Evolutionary conservation across 1,140 invertebrate genomes (phyloP), one percentile per base, ranked within the genome.

Genomic region (Cydia splendana): DNA sequence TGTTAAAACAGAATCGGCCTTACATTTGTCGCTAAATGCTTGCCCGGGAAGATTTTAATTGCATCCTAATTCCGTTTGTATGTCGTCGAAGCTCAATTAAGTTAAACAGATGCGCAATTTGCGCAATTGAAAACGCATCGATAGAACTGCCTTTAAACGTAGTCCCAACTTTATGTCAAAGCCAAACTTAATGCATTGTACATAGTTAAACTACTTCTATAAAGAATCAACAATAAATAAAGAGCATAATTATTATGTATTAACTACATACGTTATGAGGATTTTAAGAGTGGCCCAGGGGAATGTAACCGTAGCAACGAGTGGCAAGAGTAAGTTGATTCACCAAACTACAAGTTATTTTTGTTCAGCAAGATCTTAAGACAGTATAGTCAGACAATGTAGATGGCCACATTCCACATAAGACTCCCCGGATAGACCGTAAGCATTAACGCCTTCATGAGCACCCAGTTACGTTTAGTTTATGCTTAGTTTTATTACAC

Each of bases 401-500:
- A 80, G 73, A 67, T 77, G 75, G 73, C 79, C 76, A 78, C 79
- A 81, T 83, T 77, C 80, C 78, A 77, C 78, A 81, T 83, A 83
- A 81, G 77, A 83, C 73, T 81, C 81, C 65, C 74, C 76, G 62
- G 78, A 81, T 80, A 75, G 78, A 74, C 78, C 81, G 76, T 81
- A 79, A 81, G 75, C 80, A 76, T 77, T 76, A 80, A 82, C 77
- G 79, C 77, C 79, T 81, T 77, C 75, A 67, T 79, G 79, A 82
- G 79, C 79, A 79, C 81, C 75, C 75, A 76, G 79, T 82, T 79
- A 75, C 34, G 81, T 73, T 75, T 79, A 75, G 81, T 82, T 82
- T 80, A 82, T 77, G 81, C 79, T 78, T 76, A 78, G 77, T 80
- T 82, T 82, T 80, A 82, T 78, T 80, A 78, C 73, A 38, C 67